These are phyloP conservation scores for Daphoenositta chrysoptera DNA, from an alignment of 2,113 vertebrate genomes.

Conservation along the genomic window DNA sequence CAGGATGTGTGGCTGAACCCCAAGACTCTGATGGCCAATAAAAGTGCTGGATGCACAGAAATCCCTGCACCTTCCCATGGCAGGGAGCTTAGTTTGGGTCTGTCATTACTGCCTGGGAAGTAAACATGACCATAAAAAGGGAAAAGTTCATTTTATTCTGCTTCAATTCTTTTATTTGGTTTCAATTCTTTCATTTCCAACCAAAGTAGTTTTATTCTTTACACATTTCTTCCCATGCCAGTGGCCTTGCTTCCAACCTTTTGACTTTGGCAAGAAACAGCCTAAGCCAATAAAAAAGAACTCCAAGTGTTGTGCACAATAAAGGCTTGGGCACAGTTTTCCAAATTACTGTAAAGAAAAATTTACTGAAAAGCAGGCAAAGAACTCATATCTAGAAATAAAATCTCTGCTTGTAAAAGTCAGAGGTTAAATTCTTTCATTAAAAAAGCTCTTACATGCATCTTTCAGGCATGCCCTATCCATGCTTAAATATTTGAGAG, in stretches of 20 bases:
- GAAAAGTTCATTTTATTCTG: not conserved
- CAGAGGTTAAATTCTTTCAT: slow-evolving; percentile 2
- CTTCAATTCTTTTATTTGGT: not conserved
- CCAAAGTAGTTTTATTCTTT: not conserved
- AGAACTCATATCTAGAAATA: slow-evolving; percentile 1
- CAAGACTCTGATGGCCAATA: not conserved
- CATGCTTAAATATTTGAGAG: slow-evolving; percentile 8
- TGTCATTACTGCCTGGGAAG: not conserved
- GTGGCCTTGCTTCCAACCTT: not conserved
- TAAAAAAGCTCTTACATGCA: not conserved
- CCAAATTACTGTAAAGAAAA: not conserved
- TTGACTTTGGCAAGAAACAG: not conserved
- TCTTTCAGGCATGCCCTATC: not conserved
- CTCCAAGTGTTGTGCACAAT: not conserved
- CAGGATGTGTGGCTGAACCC: not conserved
- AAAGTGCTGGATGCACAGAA: not conserved
- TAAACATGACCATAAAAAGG: not conserved
- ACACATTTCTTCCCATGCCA: not conserved
- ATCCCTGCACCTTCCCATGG: not conserved
- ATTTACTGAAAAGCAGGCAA: slow-evolving; percentile 7
- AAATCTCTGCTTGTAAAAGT: slow-evolving; percentile 33
- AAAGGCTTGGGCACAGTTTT: not conserved
- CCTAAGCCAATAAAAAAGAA: not conserved
- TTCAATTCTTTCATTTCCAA: not conserved
- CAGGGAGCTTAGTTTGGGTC: not conserved